These are phyloP conservation scores for Euleptes europaea DNA, from an alignment of 2,113 vertebrate species.

Conservation along the genomic window DNA sequence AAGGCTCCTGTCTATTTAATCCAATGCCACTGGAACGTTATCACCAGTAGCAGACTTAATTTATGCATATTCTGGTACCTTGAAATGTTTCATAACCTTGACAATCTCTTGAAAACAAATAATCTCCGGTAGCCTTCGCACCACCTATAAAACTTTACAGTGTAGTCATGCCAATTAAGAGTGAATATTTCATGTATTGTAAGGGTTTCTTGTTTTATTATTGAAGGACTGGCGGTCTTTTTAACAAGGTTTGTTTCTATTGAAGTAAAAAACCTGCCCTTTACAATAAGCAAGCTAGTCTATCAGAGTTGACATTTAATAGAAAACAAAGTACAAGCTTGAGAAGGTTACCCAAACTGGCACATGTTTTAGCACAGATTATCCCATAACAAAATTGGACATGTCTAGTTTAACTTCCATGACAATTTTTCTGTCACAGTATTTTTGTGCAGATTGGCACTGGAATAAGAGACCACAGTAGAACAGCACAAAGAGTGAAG, in stretches of 20 bases:
- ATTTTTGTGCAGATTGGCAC: conserved; percentile 41
- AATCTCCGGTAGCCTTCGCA: conserved; percentile 44
- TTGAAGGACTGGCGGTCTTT: conserved; percentile 77
- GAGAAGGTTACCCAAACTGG: conserved; percentile 73
- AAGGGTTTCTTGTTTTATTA: conserved; percentile 67
- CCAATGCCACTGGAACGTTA: conserved; percentile 49
- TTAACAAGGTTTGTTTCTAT: conserved; percentile 76
- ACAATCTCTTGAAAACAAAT: conserved; percentile 67
- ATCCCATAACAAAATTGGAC: conserved; percentile 65
- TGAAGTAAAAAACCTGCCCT: conserved; percentile 73
- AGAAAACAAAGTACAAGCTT: conserved; percentile 66
- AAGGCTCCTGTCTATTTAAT: conserved; percentile 56
- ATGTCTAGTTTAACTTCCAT: conserved; percentile 46
- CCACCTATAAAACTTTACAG: conserved; percentile 46
- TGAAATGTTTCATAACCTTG: conserved; percentile 69
- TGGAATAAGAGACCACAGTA: conserved; percentile 35
- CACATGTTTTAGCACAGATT: conserved; percentile 71
- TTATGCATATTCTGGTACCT: conserved; percentile 57
- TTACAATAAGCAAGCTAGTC: conserved; percentile 78
- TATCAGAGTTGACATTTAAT: conserved; percentile 77
- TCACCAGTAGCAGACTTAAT: conserved; percentile 60
- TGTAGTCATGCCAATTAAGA: conserved; percentile 62
- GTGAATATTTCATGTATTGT: conserved; percentile 41
- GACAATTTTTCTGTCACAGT: conserved; percentile 58
- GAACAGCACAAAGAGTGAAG: conserved; percentile 15